Evolutionary conservation across 2,797 vertebrate species (phyloP).

Genomic region (Clarias laeviceps): DNA sequence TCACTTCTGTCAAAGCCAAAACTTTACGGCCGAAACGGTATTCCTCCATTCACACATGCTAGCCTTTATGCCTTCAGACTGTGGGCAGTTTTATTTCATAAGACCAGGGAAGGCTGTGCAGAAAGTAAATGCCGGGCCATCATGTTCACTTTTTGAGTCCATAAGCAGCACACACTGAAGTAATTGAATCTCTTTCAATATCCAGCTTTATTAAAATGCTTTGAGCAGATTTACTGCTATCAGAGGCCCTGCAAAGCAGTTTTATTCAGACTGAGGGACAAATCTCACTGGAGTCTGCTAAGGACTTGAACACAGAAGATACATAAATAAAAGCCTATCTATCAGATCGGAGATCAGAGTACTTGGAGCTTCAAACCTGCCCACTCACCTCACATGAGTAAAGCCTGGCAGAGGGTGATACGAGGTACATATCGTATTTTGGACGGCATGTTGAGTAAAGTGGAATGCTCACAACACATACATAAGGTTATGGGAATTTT

Average conservation of each 20-base stretch:
- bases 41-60: background rate
- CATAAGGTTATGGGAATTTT: background rate
- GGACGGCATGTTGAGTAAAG: background rate
- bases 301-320: background rate
- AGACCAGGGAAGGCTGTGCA: background rate
- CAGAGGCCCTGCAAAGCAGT: slow-evolving; percentile 6
- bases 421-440: background rate
- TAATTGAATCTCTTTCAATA: slow-evolving; percentile 14
- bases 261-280: background rate
- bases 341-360: background rate
- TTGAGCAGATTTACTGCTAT: slow-evolving; percentile 5
- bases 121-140: background rate
- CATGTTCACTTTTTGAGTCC: background rate
- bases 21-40: background rate
- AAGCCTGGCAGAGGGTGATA: background rate
- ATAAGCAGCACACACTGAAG: background rate
- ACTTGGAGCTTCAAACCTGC: background rate
- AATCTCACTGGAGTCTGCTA: background rate
- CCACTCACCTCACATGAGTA: background rate
- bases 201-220: slow-evolving; percentile 9
- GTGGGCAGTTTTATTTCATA: background rate
- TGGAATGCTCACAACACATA: background rate
- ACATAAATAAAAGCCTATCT: background rate
- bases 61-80: background rate
- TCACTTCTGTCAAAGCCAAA: background rate